Conservation (phyloP, 2,797 vertebrate species). For the Onychomys arenicola region DNA sequence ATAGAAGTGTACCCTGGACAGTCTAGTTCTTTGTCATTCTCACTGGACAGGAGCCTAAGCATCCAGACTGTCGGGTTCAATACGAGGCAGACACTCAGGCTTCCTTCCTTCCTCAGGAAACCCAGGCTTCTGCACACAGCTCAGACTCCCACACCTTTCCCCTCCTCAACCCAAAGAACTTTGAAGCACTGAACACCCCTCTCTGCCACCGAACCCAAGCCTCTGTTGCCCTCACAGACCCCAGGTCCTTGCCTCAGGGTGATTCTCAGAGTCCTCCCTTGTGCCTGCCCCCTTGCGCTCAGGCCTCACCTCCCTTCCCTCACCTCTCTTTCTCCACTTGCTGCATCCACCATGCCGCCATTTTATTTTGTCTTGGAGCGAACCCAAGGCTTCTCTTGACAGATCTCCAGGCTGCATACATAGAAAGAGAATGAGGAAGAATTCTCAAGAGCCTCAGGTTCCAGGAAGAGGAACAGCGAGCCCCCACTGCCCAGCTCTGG, state of each 20-base stretch:
- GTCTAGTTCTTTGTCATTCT: neutral
- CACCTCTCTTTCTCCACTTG: neutral
- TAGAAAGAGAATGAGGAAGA: neutral
- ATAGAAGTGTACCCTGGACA: neutral
- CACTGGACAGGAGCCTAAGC: neutral
- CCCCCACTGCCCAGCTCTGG: rapidly evolving
- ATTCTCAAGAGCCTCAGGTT: neutral
- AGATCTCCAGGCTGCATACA: neutral
- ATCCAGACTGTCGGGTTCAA: neutral
- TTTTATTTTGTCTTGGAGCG: neutral
- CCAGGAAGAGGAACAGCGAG: neutral
- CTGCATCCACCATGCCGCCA: neutral
- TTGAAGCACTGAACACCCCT: neutral
- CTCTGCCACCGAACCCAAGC: neutral
- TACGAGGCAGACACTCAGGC: neutral
- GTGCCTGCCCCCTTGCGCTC: no score
- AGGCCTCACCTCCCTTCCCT: neutral
- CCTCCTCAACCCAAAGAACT: conserved; percentile 9
- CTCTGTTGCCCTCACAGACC: neutral
- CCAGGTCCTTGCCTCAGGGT: neutral
- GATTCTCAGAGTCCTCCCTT: neutral
- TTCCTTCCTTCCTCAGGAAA: conserved; percentile 76
- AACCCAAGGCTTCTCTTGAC: neutral
- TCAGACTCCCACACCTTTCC: neutral
- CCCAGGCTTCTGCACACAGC: neutral